A percentile compares a stretch with the other conserved stretches of the same genome.
Conservation (phyloP, 2,113 vertebrate species). For the Corythoichthys haematopterus region DNA sequence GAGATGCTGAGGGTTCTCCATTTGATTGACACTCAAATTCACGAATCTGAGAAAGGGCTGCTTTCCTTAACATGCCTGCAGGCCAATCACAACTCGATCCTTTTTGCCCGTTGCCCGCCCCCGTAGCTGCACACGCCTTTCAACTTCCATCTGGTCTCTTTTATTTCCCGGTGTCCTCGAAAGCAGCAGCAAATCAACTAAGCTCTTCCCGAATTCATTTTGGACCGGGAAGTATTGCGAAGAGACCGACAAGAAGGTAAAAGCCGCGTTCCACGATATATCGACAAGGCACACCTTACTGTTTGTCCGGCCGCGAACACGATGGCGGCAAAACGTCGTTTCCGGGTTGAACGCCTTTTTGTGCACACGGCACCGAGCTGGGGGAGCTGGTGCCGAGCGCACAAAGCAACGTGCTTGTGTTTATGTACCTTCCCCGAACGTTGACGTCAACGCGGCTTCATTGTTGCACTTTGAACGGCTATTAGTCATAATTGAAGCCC, state of each 20-base stretch:
- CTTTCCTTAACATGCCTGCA: not conserved
- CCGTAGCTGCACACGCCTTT: not conserved
- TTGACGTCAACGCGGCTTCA: not conserved
- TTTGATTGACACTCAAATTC: not conserved
- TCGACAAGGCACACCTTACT: not conserved
- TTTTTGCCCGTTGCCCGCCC: not conserved
- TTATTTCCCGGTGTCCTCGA: conserved; percentile 34
- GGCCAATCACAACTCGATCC: conserved; percentile 1
- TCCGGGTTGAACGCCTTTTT: conserved; percentile 57
- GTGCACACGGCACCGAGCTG: conserved; percentile 67
- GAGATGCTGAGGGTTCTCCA: not conserved
- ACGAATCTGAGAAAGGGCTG: not conserved
- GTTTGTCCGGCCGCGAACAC: not conserved
- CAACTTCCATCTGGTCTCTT: not conserved
- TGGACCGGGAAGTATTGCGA: not conserved
- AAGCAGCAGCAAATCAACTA: conserved; percentile 8
- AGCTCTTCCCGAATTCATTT: not conserved
- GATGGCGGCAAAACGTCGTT: conserved; percentile 28
- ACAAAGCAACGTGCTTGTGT: conserved; percentile 60
- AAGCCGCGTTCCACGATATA: not conserved
- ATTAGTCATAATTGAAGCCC: too few species aligned
- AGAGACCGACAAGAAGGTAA: not conserved
- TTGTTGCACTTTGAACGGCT: not conserved
- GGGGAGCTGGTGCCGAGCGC: conserved; percentile 60
- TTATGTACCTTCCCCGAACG: conserved; percentile 34